Conservation (phyloP, 2,797 vertebrate genomes). For the Pteronotus mesoamericanus region DNA sequence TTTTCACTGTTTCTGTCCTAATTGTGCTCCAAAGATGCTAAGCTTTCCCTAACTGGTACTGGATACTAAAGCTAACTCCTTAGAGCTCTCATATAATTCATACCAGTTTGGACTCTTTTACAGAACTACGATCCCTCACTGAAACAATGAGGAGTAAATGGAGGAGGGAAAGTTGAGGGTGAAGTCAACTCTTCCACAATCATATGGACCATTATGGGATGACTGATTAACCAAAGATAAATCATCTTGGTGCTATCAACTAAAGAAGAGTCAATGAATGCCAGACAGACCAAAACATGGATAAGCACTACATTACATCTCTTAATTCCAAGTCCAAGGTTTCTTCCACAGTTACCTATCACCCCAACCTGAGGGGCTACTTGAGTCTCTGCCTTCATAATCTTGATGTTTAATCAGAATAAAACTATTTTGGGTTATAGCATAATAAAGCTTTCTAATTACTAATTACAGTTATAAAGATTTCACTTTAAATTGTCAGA, state of each 20-base stretch:
- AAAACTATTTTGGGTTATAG: not conserved
- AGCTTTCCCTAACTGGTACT: not conserved
- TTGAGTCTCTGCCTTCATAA: not conserved
- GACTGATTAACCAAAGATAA: not conserved
- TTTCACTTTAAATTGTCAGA: constrained; percentile 20
- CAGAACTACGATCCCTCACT: not conserved
- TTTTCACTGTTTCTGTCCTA: not conserved
- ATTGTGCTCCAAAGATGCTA: not conserved
- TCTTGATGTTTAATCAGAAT: not conserved
- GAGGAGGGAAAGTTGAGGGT: not conserved
- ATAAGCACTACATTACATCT: not conserved
- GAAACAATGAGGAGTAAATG: not conserved
- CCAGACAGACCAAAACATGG: not conserved
- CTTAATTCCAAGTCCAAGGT: not conserved
- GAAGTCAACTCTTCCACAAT: not conserved
- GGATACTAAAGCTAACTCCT: not conserved
- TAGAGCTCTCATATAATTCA: not conserved
- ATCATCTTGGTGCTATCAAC: not conserved
- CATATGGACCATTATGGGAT: not conserved
- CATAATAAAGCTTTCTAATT: not conserved
- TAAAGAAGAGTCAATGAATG: not conserved
- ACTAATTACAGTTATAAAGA: not conserved
- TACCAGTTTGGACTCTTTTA: not conserved
- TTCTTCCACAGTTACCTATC: not conserved
- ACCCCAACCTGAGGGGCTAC: not conserved